These are phyloP conservation scores for Sciurus vulgaris DNA, from an alignment of 2,797 vertebrate genomes.

Conservation along the genomic window DNA sequence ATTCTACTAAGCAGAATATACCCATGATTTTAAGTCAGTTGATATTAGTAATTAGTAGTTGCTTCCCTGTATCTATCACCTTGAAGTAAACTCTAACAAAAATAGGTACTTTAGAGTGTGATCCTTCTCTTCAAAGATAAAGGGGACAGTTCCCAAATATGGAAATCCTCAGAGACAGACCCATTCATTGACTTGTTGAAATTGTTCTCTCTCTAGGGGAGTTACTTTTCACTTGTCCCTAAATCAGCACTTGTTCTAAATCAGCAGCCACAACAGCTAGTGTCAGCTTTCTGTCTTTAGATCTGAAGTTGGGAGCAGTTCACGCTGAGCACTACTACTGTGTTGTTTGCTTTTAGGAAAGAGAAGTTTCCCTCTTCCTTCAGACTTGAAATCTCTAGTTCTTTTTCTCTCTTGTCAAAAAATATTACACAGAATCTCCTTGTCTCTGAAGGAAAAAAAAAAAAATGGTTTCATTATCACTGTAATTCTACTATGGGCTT, in stretches of 20 bases:
- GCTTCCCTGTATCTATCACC: neutral
- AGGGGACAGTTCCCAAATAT: neutral
- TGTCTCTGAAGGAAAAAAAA: neutral
- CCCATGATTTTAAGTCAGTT: neutral
- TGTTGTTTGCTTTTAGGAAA: neutral
- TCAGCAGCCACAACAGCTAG: neutral
- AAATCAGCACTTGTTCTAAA: neutral
- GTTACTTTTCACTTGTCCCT: neutral
- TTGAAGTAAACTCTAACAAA: neutral
- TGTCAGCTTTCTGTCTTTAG: neutral
- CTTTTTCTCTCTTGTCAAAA: neutral
- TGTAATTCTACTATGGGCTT: neutral
- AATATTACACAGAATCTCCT: neutral
- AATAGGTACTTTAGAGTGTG: neutral
- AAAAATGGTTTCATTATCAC: neutral
- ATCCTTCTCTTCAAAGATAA: neutral
- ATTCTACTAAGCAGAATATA: neutral
- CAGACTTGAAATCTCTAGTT: conserved; percentile 1
- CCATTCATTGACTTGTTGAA: neutral
- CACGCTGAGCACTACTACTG: neutral
- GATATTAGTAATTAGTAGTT: neutral
- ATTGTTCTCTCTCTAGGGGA: neutral
- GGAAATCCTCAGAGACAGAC: neutral
- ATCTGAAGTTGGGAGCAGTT: neutral
- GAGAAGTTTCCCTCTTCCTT: neutral